A percentile compares a stretch with the other conserved stretches of the same genome.
Evolutionary conservation across 2,113 vertebrate species (phyloP).

Genomic region (Catharus fuscescens): DNA sequence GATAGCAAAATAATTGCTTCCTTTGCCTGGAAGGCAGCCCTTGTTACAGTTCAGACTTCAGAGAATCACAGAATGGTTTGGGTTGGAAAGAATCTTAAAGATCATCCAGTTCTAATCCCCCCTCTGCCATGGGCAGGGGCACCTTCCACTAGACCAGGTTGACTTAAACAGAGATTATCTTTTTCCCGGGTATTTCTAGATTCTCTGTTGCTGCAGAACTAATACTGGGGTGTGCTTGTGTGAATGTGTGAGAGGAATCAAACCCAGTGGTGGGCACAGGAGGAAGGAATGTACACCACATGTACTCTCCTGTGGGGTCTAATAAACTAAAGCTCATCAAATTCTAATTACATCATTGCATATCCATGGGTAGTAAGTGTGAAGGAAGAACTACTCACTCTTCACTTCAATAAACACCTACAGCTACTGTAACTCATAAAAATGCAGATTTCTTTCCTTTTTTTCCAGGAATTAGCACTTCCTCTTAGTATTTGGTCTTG

Average conservation of each 20-base stretch:
- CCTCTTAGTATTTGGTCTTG: neutral
- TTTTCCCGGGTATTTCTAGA: neutral
- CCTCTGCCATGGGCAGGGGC: neutral
- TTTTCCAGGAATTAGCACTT: neutral
- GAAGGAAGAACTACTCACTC: constrained; percentile 28
- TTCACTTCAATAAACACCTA: neutral
- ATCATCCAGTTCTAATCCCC: neutral
- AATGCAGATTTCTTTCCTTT: neutral
- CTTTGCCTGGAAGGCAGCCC: neutral
- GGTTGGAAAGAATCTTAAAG: neutral
- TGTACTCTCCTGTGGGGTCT: neutral
- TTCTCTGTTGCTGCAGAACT: neutral
- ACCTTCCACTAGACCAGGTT: neutral
- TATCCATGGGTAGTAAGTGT: neutral
- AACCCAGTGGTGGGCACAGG: neutral
- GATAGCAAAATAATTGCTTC: neutral
- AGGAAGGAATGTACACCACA: neutral
- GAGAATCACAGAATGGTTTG: neutral
- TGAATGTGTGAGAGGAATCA: neutral
- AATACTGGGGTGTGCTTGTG: neutral
- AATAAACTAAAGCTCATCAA: neutral
- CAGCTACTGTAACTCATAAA: neutral
- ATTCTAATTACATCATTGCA: neutral
- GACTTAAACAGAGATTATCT: neutral
- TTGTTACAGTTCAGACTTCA: neutral